Conservation (phyloP, 2,113 vertebrate species). For the Campylorhamphus procurvoides region DNA sequence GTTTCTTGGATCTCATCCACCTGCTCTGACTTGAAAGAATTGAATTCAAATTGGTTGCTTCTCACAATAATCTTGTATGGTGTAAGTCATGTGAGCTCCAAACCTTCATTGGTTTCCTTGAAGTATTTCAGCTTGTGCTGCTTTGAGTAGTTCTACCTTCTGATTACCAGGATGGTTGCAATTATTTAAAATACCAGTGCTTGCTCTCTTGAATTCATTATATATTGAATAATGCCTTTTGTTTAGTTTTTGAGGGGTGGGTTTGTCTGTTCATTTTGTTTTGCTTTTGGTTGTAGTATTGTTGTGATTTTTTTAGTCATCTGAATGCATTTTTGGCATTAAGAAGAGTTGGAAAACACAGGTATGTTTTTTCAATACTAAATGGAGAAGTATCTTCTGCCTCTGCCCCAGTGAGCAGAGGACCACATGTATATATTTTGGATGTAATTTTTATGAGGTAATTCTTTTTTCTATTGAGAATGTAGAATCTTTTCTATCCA, state of each 20-base stretch:
- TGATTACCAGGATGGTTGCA: background rate
- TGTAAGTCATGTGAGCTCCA: background rate
- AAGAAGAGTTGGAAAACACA: background rate
- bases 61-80: background rate
- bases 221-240: background rate
- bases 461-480: background rate
- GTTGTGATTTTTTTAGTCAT: background rate
- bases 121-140: background rate
- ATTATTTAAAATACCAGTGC: background rate
- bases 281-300: background rate
- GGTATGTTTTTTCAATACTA: background rate
- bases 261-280: background rate
- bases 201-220: background rate
- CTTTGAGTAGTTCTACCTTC: background rate
- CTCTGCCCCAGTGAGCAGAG: background rate
- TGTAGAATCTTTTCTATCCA: background rate
- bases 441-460: background rate
- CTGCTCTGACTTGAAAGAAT: background rate
- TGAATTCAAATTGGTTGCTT: background rate
- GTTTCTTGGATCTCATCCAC: background rate
- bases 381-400: background rate
- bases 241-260: background rate
- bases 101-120: background rate
- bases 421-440: background rate
- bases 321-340: background rate